Conservation (phyloP, 2,888 invertebrate genomes). For the Pachliopta kotzebuea region DNA sequence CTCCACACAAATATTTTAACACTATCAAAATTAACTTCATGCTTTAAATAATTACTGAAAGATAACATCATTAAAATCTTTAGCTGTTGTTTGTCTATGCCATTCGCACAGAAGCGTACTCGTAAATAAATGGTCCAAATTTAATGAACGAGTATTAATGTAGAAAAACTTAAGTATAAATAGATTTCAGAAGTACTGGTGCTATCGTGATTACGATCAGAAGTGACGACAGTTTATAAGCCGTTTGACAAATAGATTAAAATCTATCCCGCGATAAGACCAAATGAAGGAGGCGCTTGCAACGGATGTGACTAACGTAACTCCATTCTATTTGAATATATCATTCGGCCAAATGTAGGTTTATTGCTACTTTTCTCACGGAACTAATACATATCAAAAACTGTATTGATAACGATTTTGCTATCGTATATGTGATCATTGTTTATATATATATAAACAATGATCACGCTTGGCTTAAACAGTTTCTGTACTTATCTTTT, state of each 20-base stretch:
- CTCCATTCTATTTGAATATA: constrained; percentile 77
- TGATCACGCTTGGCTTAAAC: constrained; percentile 43
- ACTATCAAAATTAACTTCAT: too few relatives aligned
- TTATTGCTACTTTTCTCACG: constrained; percentile 80
- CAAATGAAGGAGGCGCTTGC: constrained; percentile 65
- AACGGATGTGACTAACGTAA: constrained; percentile 73
- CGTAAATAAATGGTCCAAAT: constrained; percentile 11
- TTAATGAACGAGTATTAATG: constrained; percentile 6
- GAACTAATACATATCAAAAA: constrained; percentile 76
- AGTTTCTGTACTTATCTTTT: constrained; percentile 51
- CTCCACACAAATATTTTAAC: too few relatives aligned
- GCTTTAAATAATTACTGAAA: too few relatives aligned
- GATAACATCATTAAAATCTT: too few relatives aligned
- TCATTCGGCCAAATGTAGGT: constrained; percentile 77
- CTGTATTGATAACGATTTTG: constrained; percentile 73
- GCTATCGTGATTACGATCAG: constrained; percentile 60
- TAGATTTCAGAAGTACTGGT: constrained; percentile 42
- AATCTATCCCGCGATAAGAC: constrained; percentile 61
- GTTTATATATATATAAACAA: too few relatives aligned
- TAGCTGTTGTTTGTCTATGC: too few relatives aligned
- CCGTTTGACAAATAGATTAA: constrained; percentile 72
- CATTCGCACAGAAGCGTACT: neutral
- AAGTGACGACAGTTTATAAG: constrained; percentile 61
- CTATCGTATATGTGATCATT: too few relatives aligned
- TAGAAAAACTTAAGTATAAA: constrained; percentile 39